These are phyloP conservation scores for Egretta garzetta DNA, from an alignment of 2,113 vertebrate species.

Conservation along the genomic window DNA sequence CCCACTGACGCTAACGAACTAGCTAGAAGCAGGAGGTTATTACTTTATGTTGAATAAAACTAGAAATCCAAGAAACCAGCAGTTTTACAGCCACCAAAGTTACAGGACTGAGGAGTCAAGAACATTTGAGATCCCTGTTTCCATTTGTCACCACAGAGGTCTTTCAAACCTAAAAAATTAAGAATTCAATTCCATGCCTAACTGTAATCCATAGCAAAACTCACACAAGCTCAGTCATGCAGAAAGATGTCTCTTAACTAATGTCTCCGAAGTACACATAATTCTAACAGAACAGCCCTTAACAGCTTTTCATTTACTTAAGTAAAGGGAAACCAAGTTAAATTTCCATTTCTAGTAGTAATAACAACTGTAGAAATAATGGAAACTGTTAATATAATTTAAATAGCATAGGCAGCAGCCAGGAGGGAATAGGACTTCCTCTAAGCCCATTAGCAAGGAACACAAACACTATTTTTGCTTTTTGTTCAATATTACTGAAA, in stretches of 20 bases:
- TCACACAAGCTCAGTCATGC: not conserved
- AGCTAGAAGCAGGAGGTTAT: not conserved
- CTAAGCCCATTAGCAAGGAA: not conserved
- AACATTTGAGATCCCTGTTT: not conserved
- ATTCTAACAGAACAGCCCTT: not conserved
- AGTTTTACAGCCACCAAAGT: not conserved
- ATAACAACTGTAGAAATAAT: not conserved
- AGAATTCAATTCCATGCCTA: not conserved
- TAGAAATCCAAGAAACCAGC: not conserved
- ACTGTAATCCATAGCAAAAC: not conserved
- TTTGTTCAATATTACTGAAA: not conserved
- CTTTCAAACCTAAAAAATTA: not conserved
- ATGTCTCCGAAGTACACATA: not conserved
- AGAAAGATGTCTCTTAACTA: not conserved
- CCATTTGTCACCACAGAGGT: not conserved
- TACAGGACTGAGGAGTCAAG: not conserved
- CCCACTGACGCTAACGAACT: not conserved
- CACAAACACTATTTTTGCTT: not conserved
- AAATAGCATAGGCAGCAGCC: not conserved
- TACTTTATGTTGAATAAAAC: not conserved
- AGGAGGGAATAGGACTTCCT: not conserved
- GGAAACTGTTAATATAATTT: not conserved
- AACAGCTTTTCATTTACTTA: not conserved
- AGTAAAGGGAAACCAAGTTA: not conserved
- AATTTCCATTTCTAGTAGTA: not conserved